Evolutionary conservation across 2,113 vertebrate species (phyloP).

Genomic region (Alectura lathami): DNA sequence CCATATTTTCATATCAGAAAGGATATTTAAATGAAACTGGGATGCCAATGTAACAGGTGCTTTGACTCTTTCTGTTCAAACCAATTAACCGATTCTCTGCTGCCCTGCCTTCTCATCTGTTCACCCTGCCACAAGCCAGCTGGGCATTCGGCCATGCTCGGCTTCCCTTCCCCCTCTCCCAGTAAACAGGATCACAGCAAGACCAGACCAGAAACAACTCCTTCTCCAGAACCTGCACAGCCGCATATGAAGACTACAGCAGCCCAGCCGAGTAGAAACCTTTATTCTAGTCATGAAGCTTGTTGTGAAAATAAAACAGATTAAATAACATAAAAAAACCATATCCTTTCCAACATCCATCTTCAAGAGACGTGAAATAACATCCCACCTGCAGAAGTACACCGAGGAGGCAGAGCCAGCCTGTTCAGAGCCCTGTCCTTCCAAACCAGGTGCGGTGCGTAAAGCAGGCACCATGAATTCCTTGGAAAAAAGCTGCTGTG

Average conservation of each 20-base stretch:
- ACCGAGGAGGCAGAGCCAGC: not conserved
- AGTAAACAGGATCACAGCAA: fast-evolving
- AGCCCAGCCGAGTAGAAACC: not conserved
- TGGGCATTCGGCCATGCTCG: fast-evolving
- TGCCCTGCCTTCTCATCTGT: not conserved
- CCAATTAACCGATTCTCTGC: not conserved
- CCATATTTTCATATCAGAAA: fast-evolving
- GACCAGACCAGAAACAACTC: not conserved
- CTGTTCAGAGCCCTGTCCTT: not conserved
- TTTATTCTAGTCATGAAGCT: not conserved
- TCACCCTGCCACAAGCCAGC: not conserved
- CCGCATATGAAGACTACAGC: not conserved
- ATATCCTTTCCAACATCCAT: not conserved
- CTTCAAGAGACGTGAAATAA: not conserved
- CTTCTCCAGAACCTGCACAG: not conserved
- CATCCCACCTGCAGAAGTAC: not conserved
- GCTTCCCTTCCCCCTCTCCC: not conserved
- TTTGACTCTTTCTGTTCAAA: not conserved
- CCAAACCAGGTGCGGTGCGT: no score
- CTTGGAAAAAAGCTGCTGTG: not conserved
- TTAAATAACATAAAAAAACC: not conserved
- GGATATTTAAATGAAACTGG: not conserved
- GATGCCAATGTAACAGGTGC: not conserved
- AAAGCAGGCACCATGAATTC: not conserved
- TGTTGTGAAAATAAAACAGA: not conserved